Evolutionary conservation across 1,140 invertebrate species (phyloP), one percentile per base, ranked within the genome.

Genomic region (Harlomillsia oculata): DNA sequence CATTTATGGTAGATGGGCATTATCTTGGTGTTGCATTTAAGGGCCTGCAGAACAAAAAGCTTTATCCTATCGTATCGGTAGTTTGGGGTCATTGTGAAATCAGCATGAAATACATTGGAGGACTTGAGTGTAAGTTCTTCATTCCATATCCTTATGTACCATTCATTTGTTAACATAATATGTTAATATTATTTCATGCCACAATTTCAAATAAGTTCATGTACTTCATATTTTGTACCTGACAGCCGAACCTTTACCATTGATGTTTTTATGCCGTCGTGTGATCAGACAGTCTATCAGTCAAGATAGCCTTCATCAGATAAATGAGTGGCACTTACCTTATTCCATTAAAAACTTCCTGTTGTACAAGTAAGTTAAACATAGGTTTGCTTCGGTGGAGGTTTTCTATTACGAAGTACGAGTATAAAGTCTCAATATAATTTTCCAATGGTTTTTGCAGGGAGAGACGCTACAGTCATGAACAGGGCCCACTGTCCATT

Each of bases 11-110:
- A 9, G 93, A 98, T 72, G 90, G 91, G 63, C 89, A 96, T 75
- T 99, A 97, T 76, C 79, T 99, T 45, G 96, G 96, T 52, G 85
- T 97, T 67, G 96, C 96, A 58, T 98, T 98, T 75, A 80, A 90
- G 68, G 92, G 92, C 41, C 79, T 99, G 32, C 92, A 95, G 76
- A 95, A 95, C 55, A 90, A 93, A 72, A 97, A 94, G 75, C 77
- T 99, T 28, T 94, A 97, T 75, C 95, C 96, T 50, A 93, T 98
- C 66, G 94, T 99, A 39, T 96, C 92, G 64, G 95, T 96, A 41
- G 96, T 99, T 14, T 99, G 96, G 96, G 96, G 96, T 65, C 96
- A 99, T 75, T 98, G 96, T 72, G 96, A 99, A 78, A 97, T 99
- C 69, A 97, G 91, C 30, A 97, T 99, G 87, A 87, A 87, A 73